Conservation (phyloP, 1,140 invertebrate species). For the Arion vulgaris region DNA sequence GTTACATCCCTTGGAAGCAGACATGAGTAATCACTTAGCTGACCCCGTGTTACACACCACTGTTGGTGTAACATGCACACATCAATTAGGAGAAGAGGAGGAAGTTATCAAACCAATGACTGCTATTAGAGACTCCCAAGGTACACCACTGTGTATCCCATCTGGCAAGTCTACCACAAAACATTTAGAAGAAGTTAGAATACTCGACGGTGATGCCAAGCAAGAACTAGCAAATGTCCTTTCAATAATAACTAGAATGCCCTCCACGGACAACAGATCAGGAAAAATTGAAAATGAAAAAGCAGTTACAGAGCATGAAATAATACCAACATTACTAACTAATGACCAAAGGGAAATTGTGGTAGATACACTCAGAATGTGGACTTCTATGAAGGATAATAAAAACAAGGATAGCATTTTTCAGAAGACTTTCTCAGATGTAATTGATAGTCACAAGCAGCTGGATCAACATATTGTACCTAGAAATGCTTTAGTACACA, state of each 20-base stretch:
- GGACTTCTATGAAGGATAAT: background rate
- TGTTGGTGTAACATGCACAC: background rate
- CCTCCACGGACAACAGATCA: background rate
- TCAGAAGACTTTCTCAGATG: background rate
- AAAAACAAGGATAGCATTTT: background rate
- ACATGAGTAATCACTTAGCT: background rate
- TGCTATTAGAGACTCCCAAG: background rate
- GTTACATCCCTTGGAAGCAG: background rate
- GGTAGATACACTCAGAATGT: background rate
- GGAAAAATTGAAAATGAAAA: background rate
- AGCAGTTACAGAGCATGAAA: background rate
- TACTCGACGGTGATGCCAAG: background rate
- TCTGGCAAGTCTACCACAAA: background rate
- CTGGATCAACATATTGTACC: background rate
- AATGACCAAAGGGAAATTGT: background rate
- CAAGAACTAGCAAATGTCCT: background rate
- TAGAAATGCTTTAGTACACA: background rate
- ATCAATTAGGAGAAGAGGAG: background rate
- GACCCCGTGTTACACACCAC: background rate
- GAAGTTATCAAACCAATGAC: slow-evolving; percentile 8
- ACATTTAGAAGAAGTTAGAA: background rate
- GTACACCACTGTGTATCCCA: slow-evolving; percentile 9
- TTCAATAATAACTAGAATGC: background rate
- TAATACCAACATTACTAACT: background rate
- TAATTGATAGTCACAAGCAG: background rate